A percentile compares a stretch with the other conserved stretches of the same genome.
These are phyloP conservation scores for Drosophila ogumai DNA, from an alignment of 1,140 invertebrate genomes.

Conservation along the genomic window DNA sequence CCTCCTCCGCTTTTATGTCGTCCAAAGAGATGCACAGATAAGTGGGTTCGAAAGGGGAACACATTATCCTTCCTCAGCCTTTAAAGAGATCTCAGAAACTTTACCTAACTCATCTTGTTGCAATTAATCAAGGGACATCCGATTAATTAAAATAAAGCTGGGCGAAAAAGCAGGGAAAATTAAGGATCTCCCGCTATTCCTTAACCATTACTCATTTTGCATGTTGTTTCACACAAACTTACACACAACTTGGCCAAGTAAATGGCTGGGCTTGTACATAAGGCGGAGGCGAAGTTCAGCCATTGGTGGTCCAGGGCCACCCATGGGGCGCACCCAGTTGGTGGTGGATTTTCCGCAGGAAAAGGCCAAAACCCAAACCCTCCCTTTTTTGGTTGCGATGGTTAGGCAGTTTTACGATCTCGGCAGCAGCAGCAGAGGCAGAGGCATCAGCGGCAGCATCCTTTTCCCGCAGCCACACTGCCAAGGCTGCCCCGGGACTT, in stretches of 20 bases:
- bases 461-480: constrained; percentile 38
- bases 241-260: constrained; percentile 62
- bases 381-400: constrained; percentile 1
- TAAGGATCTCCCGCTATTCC: constrained; percentile 43
- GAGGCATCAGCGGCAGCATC: constrained; percentile 26
- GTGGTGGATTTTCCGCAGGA: constrained; percentile 67
- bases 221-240: constrained; percentile 37
- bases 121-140: constrained; percentile 51
- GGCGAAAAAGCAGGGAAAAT: constrained; percentile 6
- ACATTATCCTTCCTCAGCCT: neutral
- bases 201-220: constrained; percentile 55
- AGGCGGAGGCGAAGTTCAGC: constrained; percentile 63
- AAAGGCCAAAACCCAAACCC: constrained; percentile 51
- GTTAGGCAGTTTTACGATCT: constrained; percentile 58
- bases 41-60: constrained; percentile 13
- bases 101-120: constrained; percentile 20
- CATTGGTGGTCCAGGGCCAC: constrained; percentile 76
- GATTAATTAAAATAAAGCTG: constrained; percentile 56
- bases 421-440: constrained; percentile 29
- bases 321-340: constrained; percentile 74
- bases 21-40: constrained; percentile 43
- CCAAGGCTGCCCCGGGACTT: constrained; percentile 19
- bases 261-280: constrained; percentile 63
- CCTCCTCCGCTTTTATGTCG: constrained; percentile 47
- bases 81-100: constrained; percentile 15